Evolutionary conservation across 2,113 vertebrate genomes (phyloP), one percentile per base, ranked within the genome.

Genomic region (Crocuta crocuta): DNA sequence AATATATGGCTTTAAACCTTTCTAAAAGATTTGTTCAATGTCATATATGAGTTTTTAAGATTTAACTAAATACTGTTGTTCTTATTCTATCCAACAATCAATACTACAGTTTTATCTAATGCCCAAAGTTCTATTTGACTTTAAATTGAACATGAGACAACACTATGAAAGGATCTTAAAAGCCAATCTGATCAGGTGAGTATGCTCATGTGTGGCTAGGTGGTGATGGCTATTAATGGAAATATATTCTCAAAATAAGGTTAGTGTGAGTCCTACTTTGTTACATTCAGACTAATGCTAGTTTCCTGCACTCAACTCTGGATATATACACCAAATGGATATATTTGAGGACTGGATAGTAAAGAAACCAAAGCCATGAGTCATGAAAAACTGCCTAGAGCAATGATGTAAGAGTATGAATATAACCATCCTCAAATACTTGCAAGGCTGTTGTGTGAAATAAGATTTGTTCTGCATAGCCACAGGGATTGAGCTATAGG

Each of bases 291-390:
- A 90, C 33, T 70, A 55, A 82, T 63, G 26, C 35, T 24, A 48
- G 35, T 24, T 10, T 63, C 53, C 58, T 89, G 15, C 10, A 71
- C 78, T 95, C 45, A 66, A 65, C 53, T 66, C n/a, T 63, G 70
- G 70, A 33, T 73, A 53, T 21, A 33, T 0, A 45, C 16, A 78
- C 50, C 92, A 84, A 95, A 82, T 93, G 87, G 31, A 90, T 48
- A 45, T 43, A 78, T 48, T 79, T 61, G 45, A 82, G 95, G 78
- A 50, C 24, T 78, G 31, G 63, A 61, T 39, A 73, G n/a, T 80
- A 81, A 94, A 87, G 68, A 96, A 95, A 92, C 96, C 83, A 95
- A 96, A 97, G 87, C 12, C 33, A 87, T 95, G 94, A 92, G 23
- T 97, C 89, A 90, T 61, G 28, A 76, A 89, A 91, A 91, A 91